These are phyloP conservation scores for Meiosimyza decipiens DNA, from an alignment of 2,888 invertebrate species.

Conservation along the genomic window DNA sequence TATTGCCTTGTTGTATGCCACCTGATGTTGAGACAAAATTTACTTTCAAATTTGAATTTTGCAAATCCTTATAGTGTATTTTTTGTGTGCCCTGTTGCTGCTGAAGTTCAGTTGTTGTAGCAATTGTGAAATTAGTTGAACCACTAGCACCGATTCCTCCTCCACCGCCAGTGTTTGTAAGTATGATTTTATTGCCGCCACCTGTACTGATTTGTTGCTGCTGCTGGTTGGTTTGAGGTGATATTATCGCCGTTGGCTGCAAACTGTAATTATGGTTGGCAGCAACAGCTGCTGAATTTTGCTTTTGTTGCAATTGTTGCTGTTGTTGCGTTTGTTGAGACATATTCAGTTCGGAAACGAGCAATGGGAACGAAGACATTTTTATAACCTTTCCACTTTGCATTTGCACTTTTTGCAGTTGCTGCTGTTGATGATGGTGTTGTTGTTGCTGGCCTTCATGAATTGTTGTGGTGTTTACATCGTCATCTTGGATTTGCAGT, in stretches of 20 bases:
- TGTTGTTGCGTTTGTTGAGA: constrained; percentile 51
- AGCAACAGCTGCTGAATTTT: constrained; percentile 59
- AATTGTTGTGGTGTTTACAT: constrained; percentile 49
- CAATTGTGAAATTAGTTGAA: constrained; percentile 58
- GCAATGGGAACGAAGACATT: constrained; percentile 62
- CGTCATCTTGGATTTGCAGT: constrained; percentile 56
- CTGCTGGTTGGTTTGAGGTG: constrained; percentile 53
- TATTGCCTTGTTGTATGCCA: constrained; percentile 50
- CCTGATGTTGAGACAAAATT: constrained; percentile 61
- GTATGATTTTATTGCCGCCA: constrained; percentile 64
- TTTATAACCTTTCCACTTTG: constrained; percentile 62
- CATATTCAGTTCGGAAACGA: constrained; percentile 62
- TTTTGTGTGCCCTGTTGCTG: constrained; percentile 53
- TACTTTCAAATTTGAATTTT: constrained; percentile 64
- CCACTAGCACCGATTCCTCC: constrained; percentile 38
- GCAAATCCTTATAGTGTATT: constrained; percentile 62
- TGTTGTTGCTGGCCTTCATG: constrained; percentile 45
- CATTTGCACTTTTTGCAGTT: constrained; percentile 55
- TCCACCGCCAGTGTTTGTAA: constrained; percentile 54
- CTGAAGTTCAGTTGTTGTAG: constrained; percentile 58
- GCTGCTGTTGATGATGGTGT: constrained; percentile 48
- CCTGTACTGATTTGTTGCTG: constrained; percentile 43
- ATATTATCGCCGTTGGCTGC: constrained; percentile 63
- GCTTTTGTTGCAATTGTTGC: constrained; percentile 48
- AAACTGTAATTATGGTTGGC: constrained; percentile 66